A percentile compares a stretch with the other conserved stretches of the same genome.
phyloP scores from a whole-genome alignment of 1,140 invertebrate species.

The Drosophila biarmipes region DNA sequence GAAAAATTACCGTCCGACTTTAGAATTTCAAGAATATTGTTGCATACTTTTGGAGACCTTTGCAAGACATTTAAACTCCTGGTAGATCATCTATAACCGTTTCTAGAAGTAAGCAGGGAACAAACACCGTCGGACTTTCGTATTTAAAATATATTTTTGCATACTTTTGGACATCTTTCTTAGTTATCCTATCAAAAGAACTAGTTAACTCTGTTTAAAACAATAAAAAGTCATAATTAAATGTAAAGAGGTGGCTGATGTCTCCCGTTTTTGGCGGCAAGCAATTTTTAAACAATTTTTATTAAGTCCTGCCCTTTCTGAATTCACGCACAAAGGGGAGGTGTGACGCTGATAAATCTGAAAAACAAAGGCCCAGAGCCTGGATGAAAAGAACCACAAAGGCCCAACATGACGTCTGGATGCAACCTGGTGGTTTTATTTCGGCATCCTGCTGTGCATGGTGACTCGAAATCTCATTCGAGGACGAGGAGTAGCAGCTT shows the following conservation, averaged over 20 bases:
- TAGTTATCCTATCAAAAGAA: too few species aligned
- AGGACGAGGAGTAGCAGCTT: not conserved
- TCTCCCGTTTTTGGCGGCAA: not conserved
- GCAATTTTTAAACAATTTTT: constrained; percentile 2
- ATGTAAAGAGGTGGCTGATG: not conserved
- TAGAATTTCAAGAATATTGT: too few species aligned
- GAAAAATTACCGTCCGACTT: too few species aligned
- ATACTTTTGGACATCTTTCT: too few species aligned
- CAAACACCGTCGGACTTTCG: too few species aligned
- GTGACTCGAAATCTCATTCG: not conserved
- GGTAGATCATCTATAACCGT: too few species aligned
- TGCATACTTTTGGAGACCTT: too few species aligned
- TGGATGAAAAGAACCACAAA: constrained; percentile 21
- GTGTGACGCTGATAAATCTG: constrained; percentile 1
- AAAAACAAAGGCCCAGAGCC: constrained; percentile 6
- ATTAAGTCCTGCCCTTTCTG: constrained; percentile 15
- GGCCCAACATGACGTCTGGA: constrained; percentile 22
- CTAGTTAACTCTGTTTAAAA: too few species aligned
- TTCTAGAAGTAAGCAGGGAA: too few species aligned
- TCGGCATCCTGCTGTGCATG: constrained; percentile 23
- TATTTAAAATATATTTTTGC: too few species aligned
- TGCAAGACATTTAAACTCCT: too few species aligned
- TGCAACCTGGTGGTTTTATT: constrained; percentile 5
- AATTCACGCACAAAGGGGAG: not conserved
- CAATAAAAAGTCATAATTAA: too few species aligned